These are phyloP conservation scores for Lasioglossum villosulum DNA, from an alignment of 2,888 invertebrate genomes.

Conservation along the genomic window DNA sequence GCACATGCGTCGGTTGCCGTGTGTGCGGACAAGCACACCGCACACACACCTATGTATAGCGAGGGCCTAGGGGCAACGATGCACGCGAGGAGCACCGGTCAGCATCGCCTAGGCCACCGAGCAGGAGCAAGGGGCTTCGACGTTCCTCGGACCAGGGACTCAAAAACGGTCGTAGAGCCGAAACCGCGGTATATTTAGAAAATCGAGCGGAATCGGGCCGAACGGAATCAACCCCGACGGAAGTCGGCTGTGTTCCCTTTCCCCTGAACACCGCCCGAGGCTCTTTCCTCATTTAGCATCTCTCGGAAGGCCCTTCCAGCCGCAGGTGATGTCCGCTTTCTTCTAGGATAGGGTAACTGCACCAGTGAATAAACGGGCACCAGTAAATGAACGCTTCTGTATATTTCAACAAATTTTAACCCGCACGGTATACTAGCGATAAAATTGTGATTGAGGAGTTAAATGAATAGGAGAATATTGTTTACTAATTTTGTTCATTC, in stretches of 20 bases:
- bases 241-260: constrained; percentile 30
- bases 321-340: background rate
- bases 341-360: too few species aligned
- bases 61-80: constrained; percentile 55
- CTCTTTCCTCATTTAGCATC: constrained; percentile 15
- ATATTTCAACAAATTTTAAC: too few species aligned
- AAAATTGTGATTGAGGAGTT: too few species aligned
- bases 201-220: constrained; percentile 54
- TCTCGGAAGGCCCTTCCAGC: background rate
- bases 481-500: too few species aligned
- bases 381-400: too few species aligned
- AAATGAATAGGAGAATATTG: too few species aligned
- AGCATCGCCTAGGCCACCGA: constrained; percentile 48
- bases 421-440: too few species aligned
- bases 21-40: constrained; percentile 34
- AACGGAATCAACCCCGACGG: constrained; percentile 61
- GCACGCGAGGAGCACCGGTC: constrained; percentile 49
- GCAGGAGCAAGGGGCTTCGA: constrained; percentile 32
- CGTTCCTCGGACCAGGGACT: constrained; percentile 38
- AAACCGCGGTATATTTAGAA: constrained; percentile 52
- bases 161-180: constrained; percentile 31
- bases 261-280: background rate
- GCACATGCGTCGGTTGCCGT: constrained; percentile 64
- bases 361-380: too few species aligned
- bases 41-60: constrained; percentile 60